Percentiles rank a stretch among this genome's conserved stretches.
Conservation (phyloP, 2,797 vertebrate genomes). For the Acanthiza pusilla region DNA sequence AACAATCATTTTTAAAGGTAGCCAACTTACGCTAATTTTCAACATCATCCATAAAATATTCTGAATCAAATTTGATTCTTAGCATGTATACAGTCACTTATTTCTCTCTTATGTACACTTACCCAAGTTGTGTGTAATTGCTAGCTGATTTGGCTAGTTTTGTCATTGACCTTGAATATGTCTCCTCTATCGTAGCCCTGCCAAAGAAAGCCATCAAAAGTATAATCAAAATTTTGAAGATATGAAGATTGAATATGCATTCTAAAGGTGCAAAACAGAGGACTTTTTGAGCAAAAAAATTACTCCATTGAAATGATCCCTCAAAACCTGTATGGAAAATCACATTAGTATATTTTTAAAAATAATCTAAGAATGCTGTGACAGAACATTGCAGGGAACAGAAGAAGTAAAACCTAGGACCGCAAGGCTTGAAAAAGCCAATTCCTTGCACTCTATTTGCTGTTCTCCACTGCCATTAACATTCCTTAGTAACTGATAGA, state of each 20-base stretch:
- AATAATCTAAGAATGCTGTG: background rate
- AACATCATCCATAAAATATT: background rate
- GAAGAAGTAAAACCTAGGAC: background rate
- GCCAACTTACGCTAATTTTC: background rate
- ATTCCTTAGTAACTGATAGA: background rate
- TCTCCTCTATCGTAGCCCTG: constrained; percentile 94
- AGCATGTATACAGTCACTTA: background rate
- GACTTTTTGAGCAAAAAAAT: background rate
- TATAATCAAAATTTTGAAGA: background rate
- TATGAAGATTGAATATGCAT: background rate
- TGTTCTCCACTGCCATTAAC: background rate
- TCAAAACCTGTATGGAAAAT: background rate
- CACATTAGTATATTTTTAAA: background rate
- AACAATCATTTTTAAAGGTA: background rate
- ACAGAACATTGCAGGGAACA: background rate
- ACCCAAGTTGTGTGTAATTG: constrained; percentile 96
- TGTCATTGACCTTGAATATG: constrained; percentile 96
- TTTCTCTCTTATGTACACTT: background rate
- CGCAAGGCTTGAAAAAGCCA: background rate
- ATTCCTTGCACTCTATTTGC: background rate
- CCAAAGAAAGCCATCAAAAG: constrained; percentile 26
- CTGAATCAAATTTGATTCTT: background rate
- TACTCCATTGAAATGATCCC: background rate
- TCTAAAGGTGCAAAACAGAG: background rate
- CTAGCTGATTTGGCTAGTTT: constrained; percentile 94